Evolutionary conservation across 2,888 invertebrate species (phyloP).

Genomic region (Ectemnius continuus): DNA sequence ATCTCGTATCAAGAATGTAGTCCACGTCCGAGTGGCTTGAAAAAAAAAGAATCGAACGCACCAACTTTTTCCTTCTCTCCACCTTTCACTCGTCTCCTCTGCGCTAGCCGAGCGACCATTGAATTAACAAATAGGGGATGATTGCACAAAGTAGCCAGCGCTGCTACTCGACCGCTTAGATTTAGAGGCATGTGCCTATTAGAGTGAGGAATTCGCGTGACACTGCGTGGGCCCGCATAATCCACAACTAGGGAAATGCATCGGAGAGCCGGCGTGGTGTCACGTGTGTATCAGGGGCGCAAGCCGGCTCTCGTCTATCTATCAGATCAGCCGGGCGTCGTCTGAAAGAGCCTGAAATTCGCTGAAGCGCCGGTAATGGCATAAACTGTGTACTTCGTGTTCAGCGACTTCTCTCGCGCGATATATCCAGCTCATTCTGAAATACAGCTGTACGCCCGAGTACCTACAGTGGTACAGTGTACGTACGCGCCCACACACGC

Average conservation of each 20-base stretch:
- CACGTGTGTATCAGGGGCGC: slow-evolving; percentile 16
- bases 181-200: too few species aligned
- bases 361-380: slow-evolving; percentile 68
- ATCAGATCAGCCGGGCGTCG: slow-evolving; percentile 43
- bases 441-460: slow-evolving; percentile 62
- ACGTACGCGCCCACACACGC: slow-evolving; percentile 32
- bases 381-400: slow-evolving; percentile 64
- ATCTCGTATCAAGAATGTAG: slow-evolving; percentile 18
- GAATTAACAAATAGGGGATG: too few species aligned
- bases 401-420: slow-evolving; percentile 63
- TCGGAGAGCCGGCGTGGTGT: not conserved
- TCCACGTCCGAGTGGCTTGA: not conserved
- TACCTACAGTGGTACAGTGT: slow-evolving; percentile 36
- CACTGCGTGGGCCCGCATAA: not conserved
- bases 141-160: not conserved
- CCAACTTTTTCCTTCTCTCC: not conserved
- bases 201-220: slow-evolving; percentile 1
- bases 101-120: too few species aligned
- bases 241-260: not conserved
- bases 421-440: slow-evolving; percentile 71
- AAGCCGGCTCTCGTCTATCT: slow-evolving; percentile 26
- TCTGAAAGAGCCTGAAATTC: slow-evolving; percentile 64
- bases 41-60: slow-evolving; percentile 6
- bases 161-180: too few species aligned
- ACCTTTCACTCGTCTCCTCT: not conserved